phyloP scores from a whole-genome alignment of 2,888 invertebrate species.

The Tinea pellionella region DNA sequence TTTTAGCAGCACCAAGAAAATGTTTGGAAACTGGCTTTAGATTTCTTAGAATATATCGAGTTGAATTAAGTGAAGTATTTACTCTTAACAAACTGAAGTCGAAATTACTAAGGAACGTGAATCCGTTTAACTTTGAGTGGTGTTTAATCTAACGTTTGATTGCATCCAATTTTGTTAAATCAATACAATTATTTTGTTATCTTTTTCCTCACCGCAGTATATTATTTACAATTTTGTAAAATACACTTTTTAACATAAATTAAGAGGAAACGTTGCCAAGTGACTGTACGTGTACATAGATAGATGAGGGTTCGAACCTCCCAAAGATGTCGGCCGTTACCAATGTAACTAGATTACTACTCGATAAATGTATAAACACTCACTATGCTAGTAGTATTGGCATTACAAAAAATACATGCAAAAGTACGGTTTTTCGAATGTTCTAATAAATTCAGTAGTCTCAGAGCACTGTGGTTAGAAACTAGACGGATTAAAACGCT shows the following conservation, averaged over 20 bases:
- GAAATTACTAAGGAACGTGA: conserved; percentile 17
- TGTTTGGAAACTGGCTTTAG: background rate
- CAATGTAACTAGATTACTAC: no score
- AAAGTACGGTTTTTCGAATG: background rate
- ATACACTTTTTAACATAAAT: no score
- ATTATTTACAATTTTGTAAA: no score
- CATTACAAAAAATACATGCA: no score
- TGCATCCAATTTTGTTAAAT: conserved; percentile 13
- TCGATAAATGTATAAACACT: no score
- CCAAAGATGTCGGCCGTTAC: no score
- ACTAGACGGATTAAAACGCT: background rate
- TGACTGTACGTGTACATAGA: no score
- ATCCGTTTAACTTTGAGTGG: conserved; percentile 20
- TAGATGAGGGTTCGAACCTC: no score
- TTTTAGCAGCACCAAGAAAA: background rate
- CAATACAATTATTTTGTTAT: conserved; percentile 12
- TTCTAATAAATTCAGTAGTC: background rate
- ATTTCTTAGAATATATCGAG: conserved; percentile 15
- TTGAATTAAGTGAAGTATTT: conserved; percentile 22
- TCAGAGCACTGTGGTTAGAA: background rate
- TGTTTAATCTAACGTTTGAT: conserved; percentile 15
- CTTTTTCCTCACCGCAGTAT: no score
- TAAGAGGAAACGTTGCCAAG: no score
- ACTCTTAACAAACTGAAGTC: conserved; percentile 15
- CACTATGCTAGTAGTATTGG: no score